Evolutionary conservation across 2,888 invertebrate genomes (phyloP).

Genomic region (Norana najaformis): DNA sequence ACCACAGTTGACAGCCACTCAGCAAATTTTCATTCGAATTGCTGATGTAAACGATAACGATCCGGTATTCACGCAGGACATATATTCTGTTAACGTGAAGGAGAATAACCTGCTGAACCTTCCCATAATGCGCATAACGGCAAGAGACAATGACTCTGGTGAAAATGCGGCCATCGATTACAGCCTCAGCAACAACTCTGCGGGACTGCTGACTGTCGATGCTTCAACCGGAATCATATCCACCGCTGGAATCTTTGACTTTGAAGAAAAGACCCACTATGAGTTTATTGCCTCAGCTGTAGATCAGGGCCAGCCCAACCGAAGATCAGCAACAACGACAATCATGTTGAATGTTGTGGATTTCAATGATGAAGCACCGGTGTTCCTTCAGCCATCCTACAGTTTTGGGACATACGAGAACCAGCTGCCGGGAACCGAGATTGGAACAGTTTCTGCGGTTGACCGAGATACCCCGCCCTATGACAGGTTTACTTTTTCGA

Average conservation of each 20-base stretch:
- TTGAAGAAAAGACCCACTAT: constrained; percentile 40
- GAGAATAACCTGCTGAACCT: constrained; percentile 30
- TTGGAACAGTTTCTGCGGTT: constrained; percentile 39
- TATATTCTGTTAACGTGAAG: constrained; percentile 31
- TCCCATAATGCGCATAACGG: constrained; percentile 37
- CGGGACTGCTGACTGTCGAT: constrained; percentile 33
- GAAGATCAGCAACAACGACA: constrained; percentile 47
- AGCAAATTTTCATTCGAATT: constrained; percentile 74
- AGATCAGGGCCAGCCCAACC: constrained; percentile 37
- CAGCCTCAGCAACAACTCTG: constrained; percentile 35
- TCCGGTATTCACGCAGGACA: constrained; percentile 72
- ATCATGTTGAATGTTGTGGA: constrained; percentile 51
- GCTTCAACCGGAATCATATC: constrained; percentile 33
- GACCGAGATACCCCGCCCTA: constrained; percentile 40
- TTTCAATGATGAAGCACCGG: constrained; percentile 53
- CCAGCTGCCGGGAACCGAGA: constrained; percentile 37
- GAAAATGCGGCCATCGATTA: constrained; percentile 48
- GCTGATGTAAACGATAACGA: constrained; percentile 90
- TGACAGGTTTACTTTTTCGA: constrained; percentile 36
- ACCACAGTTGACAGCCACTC: constrained; percentile 63
- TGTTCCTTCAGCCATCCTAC: constrained; percentile 42
- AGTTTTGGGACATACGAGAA: constrained; percentile 43
- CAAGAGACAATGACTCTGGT: constrained; percentile 47
- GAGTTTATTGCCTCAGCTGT: constrained; percentile 40
- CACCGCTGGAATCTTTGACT: constrained; percentile 33